phyloP scores from a whole-genome alignment of 2,888 invertebrate genomes.

The Melanchra persicariae region DNA sequence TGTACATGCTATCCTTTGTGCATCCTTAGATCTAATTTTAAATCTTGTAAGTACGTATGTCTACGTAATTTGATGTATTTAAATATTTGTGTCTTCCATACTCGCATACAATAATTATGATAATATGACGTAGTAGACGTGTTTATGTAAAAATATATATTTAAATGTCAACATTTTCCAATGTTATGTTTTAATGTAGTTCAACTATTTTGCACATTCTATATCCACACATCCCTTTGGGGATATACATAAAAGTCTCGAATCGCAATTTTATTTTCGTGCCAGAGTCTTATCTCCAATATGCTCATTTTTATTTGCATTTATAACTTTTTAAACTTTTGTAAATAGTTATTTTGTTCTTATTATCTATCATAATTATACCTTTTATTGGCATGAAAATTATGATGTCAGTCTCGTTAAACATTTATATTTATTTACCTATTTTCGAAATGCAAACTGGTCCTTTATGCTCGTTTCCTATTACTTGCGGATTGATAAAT shows the following conservation, averaged over 20 bases:
- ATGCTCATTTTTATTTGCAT: constrained; percentile 17
- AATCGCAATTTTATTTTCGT: constrained; percentile 5
- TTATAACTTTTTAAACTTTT: constrained; percentile 24
- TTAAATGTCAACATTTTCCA: too few relatives aligned
- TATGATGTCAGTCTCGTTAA: not conserved
- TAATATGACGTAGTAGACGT: constrained; percentile 14
- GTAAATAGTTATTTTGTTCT: constrained; percentile 6
- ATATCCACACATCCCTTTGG: too few relatives aligned
- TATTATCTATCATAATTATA: not conserved
- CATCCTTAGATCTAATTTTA: not conserved
- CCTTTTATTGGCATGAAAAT: not conserved
- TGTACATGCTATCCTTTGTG: not conserved
- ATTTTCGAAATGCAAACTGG: not conserved
- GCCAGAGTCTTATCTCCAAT: not conserved
- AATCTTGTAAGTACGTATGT: constrained; percentile 13
- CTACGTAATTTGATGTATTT: constrained; percentile 25
- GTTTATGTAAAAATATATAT: not conserved
- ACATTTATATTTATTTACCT: not conserved
- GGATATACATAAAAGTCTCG: constrained; percentile 4
- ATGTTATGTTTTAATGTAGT: not conserved
- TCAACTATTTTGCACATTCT: too few relatives aligned
- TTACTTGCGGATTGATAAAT: not conserved
- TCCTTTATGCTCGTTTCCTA: not conserved
- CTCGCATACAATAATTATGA: constrained; percentile 21
- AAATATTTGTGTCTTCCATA: constrained; percentile 39